Conservation (phyloP, 2,797 vertebrate genomes). For the Triplophysa yarkandensis region DNA sequence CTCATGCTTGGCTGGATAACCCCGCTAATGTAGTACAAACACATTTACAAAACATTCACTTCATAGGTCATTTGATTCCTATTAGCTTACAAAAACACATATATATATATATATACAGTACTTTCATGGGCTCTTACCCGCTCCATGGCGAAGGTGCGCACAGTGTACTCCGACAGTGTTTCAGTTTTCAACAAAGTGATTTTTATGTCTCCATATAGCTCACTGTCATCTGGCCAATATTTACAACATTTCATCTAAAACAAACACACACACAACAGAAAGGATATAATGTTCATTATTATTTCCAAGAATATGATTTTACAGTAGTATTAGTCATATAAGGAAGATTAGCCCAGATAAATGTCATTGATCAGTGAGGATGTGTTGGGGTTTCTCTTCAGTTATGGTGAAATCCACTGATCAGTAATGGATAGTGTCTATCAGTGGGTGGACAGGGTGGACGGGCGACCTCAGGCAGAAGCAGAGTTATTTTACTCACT, state of each 20-base stretch:
- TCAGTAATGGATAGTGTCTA: conserved; percentile 42
- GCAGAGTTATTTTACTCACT: conserved; percentile 76
- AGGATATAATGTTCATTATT: background rate
- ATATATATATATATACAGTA: no score
- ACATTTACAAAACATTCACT: background rate
- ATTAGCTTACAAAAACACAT: no score
- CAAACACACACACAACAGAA: conserved; percentile 23
- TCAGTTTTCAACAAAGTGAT: conserved; percentile 91
- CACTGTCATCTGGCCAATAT: conserved; percentile 94
- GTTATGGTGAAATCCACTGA: conserved; percentile 6
- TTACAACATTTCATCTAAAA: conserved; percentile 94
- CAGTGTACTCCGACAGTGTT: conserved; percentile 86
- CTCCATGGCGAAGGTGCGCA: conserved; percentile 92
- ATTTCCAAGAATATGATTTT: no score
- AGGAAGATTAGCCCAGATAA: background rate
- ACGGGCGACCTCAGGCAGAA: background rate
- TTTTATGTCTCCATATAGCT: conserved; percentile 95
- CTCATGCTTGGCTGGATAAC: conserved; percentile 92
- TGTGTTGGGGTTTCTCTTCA: conserved; percentile 32
- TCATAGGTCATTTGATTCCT: no score
- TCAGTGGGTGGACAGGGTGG: conserved; percentile 22
- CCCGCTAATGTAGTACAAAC: conserved; percentile 73
- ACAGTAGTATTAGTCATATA: background rate
- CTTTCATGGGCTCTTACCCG: conserved; percentile 82
- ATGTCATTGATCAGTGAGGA: conserved; percentile 1